Evolutionary conservation across 2,113 vertebrate genomes (phyloP).

Genomic region (Anarrhichthys ocellatus): DNA sequence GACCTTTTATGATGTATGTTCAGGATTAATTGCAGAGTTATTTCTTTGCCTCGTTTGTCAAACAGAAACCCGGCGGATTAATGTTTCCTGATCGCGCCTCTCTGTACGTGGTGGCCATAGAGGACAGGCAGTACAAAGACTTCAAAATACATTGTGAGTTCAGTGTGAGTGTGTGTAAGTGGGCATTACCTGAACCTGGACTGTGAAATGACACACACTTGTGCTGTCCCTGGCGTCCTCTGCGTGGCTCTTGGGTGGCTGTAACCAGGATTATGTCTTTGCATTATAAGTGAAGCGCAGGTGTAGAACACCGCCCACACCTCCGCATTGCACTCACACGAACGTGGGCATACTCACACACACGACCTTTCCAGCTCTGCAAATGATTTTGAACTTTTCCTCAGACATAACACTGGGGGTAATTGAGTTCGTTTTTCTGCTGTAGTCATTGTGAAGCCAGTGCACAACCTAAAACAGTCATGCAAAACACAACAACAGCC

Average conservation of each 20-base stretch:
- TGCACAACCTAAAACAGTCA: constrained; percentile 21
- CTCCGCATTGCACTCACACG: not conserved
- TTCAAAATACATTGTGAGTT: constrained; percentile 99
- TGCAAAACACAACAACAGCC: constrained; percentile 42
- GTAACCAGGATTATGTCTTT: constrained; percentile 8
- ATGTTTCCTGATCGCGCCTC: constrained; percentile 99
- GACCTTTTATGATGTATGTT: constrained; percentile 16
- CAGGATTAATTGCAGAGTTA: constrained; percentile 32
- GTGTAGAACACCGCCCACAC: not conserved
- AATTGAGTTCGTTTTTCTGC: constrained; percentile 52
- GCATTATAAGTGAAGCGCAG: constrained; percentile 1
- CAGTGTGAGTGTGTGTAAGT: constrained; percentile 4
- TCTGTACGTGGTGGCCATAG: constrained; percentile 97
- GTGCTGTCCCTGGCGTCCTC: not conserved
- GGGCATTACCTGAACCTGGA: not conserved
- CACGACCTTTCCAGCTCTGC: constrained; percentile 8
- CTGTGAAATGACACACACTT: not conserved
- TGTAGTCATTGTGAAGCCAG: constrained; percentile 30
- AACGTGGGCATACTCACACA: not conserved
- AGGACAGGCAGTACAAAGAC: constrained; percentile 99
- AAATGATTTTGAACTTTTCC: constrained; percentile 47
- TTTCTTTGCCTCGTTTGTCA: constrained; percentile 85
- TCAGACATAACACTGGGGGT: constrained; percentile 28
- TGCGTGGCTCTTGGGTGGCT: not conserved
- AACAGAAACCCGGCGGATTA: constrained; percentile 97